Base-by-base conservation (phyloP, 2,888 invertebrate species). In the Aromia moschata region DNA sequence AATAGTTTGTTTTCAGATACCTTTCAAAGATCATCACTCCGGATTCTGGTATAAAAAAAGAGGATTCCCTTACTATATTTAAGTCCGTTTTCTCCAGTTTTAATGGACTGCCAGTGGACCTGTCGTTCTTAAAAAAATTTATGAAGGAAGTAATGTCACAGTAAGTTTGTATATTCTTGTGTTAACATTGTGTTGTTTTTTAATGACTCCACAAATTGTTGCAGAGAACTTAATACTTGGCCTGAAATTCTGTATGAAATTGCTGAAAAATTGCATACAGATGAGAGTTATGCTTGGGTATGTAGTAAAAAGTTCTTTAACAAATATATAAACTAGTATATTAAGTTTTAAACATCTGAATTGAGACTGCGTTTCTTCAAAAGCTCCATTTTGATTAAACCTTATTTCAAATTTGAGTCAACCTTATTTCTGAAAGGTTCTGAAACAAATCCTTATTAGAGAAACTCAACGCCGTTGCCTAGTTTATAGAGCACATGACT, bases 11-110 rank as follows among this genome's bases (percentile, higher is more conserved):
- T n/a, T n/a, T n/a, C 7, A 25, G 25, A 7, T 25, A 25, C 7
- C 25, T 25, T 7, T 7, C 7, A 5, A 25, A 25, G 7, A 25
- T 25, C 25, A 3, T 25, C 3, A 25, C 3, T 7, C 4, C 3
- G 4, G 25, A 25, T 7, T 25, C 25, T 25, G 25, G 25, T 25
- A 25, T 25, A 5, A 7, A 25, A 7, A 25, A 25, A 25, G 4
- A 25, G 7, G 25, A 25, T 25, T 3, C 25, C 25, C 7, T 25
- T 3, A 25, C 25, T 5, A 7, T 25, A 25, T 25, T 25, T 7
- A 25, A 25, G 25, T 25, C 25, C 7, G 25, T 25, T 25, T 25
- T 25, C 25, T 74, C 81, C 0, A 82, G 85, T 12, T 11, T 14
- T 4, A 1, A 1, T 4, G 37, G 37, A 12, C 37, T 37, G 12